Conservation (phyloP, 2,888 invertebrate genomes). For the Trichopoda pennipes region DNA sequence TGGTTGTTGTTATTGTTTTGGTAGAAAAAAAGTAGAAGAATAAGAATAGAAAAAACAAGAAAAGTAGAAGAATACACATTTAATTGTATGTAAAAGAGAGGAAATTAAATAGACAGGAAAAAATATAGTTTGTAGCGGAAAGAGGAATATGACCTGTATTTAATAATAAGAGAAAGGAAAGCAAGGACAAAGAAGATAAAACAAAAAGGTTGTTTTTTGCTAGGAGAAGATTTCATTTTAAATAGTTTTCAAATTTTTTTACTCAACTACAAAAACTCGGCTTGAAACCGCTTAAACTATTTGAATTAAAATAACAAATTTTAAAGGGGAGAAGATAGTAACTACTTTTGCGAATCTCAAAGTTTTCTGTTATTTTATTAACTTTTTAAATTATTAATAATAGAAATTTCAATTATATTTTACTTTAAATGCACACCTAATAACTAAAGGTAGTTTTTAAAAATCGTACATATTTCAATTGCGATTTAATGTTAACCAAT, state of each 20-base stretch:
- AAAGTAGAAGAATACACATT: slow-evolving; percentile 63
- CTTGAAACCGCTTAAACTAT: no score
- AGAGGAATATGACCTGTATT: slow-evolving; percentile 5
- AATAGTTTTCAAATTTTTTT: neutral
- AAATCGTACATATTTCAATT: no score
- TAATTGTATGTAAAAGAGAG: slow-evolving; percentile 64
- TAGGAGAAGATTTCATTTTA: neutral
- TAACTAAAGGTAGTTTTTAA: no score
- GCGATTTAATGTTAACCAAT: no score
- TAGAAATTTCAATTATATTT: no score
- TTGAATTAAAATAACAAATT: no score
- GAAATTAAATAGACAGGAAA: slow-evolving; percentile 49
- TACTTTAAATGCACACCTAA: no score
- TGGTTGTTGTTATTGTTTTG: slow-evolving; percentile 50
- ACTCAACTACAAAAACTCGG: no score
- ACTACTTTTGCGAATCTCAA: no score
- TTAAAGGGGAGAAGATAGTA: no score
- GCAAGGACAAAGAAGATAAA: neutral
- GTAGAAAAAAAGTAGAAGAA: slow-evolving; percentile 62
- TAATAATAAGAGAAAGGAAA: slow-evolving; percentile 9
- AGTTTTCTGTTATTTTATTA: no score
- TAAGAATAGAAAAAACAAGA: slow-evolving; percentile 63
- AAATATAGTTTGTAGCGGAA: slow-evolving; percentile 65
- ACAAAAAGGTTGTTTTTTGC: neutral
- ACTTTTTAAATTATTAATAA: no score